These are phyloP conservation scores for Herpailurus yagouaroundi DNA, from an alignment of 2,113 vertebrate genomes.

Conservation along the genomic window DNA sequence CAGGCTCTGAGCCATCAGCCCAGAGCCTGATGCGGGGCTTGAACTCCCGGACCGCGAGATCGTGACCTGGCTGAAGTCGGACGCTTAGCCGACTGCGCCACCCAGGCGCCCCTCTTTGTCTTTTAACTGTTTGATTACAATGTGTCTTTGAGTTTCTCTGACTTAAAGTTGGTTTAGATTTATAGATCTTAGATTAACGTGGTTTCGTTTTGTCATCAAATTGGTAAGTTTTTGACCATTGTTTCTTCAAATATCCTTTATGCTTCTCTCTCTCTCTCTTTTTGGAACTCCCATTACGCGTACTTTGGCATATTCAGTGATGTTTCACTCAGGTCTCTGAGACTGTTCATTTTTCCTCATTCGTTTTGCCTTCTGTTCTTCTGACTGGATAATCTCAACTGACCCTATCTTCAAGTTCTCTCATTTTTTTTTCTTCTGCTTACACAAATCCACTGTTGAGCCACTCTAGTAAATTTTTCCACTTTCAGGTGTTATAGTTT, in stretches of 20 bases:
- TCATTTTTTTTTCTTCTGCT: neutral
- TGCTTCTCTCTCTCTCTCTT: neutral
- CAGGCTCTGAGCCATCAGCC: too few species aligned
- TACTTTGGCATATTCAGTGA: neutral
- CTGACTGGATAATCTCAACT: neutral
- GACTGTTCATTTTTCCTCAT: neutral
- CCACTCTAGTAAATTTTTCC: neutral
- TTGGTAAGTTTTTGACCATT: neutral
- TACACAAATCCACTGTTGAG: neutral
- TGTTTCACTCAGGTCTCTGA: neutral
- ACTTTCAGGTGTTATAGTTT: neutral
- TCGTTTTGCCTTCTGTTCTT: neutral
- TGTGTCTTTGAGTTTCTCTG: neutral
- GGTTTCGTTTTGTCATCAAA: neutral
- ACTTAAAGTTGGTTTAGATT: neutral
- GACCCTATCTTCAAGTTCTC: neutral
- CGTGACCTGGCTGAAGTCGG: too few species aligned
- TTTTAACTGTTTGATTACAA: neutral
- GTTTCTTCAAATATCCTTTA: neutral
- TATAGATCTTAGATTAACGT: neutral
- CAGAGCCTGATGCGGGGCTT: too few species aligned
- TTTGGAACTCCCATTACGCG: neutral
- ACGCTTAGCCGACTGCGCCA: too few species aligned
- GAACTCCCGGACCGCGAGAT: too few species aligned
- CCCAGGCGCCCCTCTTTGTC: too few species aligned